Conservation (phyloP, 2,797 vertebrate genomes). For the Antennarius maculatus region DNA sequence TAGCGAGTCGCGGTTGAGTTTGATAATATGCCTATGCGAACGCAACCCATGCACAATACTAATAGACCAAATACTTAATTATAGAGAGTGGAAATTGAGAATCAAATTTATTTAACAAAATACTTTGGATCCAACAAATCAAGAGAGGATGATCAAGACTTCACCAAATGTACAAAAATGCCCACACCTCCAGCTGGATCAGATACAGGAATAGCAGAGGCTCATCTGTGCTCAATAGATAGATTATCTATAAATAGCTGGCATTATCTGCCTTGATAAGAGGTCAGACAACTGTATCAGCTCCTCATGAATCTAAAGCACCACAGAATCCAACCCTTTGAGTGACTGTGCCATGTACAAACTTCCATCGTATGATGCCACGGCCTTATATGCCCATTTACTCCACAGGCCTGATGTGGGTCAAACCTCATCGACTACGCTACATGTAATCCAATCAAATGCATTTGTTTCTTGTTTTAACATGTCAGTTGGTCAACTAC, state of each 20-base stretch:
- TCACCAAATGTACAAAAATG: slow-evolving; percentile 29
- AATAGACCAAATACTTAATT: slow-evolving; percentile 3
- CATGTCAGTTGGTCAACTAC: slow-evolving; percentile 1
- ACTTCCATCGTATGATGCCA: slow-evolving; percentile 20
- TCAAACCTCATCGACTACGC: slow-evolving; percentile 13
- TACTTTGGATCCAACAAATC: neutral
- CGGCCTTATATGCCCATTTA: slow-evolving; percentile 23
- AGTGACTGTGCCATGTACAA: slow-evolving; percentile 14
- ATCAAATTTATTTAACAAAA: neutral
- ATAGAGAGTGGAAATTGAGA: neutral
- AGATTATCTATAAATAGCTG: slow-evolving; percentile 84
- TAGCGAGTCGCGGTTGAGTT: neutral
- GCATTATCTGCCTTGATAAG: slow-evolving; percentile 77
- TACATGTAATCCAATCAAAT: slow-evolving; percentile 22
- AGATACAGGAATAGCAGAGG: slow-evolving; percentile 47
- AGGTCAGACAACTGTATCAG: slow-evolving; percentile 67
- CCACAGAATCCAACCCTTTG: slow-evolving; percentile 43
- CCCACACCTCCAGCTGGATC: slow-evolving; percentile 37
- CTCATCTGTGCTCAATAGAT: slow-evolving; percentile 74
- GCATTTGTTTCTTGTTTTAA: slow-evolving; percentile 9
- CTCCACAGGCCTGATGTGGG: neutral
- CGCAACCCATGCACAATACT: neutral
- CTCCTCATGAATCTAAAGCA: slow-evolving; percentile 70
- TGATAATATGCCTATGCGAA: neutral
- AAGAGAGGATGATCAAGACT: neutral